These are phyloP conservation scores for Acleris holmiana DNA, from an alignment of 2,888 invertebrate species.

Conservation along the genomic window DNA sequence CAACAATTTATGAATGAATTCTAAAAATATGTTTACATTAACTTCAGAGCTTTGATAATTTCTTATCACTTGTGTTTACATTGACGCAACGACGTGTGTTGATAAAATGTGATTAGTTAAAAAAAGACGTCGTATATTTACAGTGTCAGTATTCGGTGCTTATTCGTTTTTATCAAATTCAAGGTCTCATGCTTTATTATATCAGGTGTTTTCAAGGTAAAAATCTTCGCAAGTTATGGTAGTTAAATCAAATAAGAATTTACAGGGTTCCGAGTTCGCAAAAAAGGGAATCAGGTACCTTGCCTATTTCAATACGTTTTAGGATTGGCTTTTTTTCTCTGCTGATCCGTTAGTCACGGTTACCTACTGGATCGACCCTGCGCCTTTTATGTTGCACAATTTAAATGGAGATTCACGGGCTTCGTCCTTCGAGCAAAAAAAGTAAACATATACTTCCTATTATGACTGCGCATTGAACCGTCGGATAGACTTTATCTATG, in stretches of 20 bases:
- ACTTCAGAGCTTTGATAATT: constrained; percentile 61
- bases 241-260: constrained; percentile 28
- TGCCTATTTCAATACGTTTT: constrained; percentile 31
- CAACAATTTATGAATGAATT: constrained; percentile 58
- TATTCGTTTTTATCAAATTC: background rate
- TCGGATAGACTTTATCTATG: constrained; percentile 73
- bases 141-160: constrained; percentile 5
- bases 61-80: constrained; percentile 69
- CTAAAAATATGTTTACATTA: constrained; percentile 56
- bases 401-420: constrained; percentile 69
- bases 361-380: constrained; percentile 68
- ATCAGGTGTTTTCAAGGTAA: background rate
- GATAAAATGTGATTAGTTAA: constrained; percentile 41
- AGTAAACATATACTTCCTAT: constrained; percentile 70
- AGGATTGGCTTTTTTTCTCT: constrained; percentile 44
- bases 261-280: constrained; percentile 35
- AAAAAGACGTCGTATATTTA: constrained; percentile 9
- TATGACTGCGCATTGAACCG: constrained; percentile 77
- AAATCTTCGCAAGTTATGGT: background rate
- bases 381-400: constrained; percentile 75
- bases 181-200: background rate
- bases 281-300: constrained; percentile 52
- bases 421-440: constrained; percentile 70
- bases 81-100: constrained; percentile 61
- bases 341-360: constrained; percentile 70